phyloP scores from a whole-genome alignment of 1,140 invertebrate genomes.

The Ips typographus region DNA sequence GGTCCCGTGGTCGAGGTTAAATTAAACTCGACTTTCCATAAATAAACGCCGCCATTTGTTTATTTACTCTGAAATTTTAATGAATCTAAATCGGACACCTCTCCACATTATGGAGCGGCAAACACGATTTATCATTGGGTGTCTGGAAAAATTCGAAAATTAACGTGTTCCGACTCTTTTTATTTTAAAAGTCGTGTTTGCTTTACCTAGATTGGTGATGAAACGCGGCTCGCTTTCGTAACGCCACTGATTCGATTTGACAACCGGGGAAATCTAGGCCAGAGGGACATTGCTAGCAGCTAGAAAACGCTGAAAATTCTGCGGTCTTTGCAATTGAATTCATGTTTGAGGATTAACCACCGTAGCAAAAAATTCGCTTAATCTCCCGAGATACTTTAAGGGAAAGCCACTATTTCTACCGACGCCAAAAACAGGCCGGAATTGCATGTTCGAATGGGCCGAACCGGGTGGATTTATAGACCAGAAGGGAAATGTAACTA shows the following conservation, averaged over 20 bases:
- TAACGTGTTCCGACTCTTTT: background rate
- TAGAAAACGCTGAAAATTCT: too few species aligned
- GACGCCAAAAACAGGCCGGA: conserved; percentile 11
- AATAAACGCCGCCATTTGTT: conserved; percentile 15
- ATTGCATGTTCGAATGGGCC: conserved; percentile 6
- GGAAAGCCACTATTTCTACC: background rate
- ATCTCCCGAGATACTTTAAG: background rate
- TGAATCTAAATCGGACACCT: conserved; percentile 24
- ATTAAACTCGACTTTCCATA: conserved; percentile 14
- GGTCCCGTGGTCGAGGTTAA: conserved; percentile 6
- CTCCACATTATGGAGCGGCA: background rate
- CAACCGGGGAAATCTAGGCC: too few species aligned
- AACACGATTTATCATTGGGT: conserved; percentile 16
- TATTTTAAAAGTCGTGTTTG: background rate
- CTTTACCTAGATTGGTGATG: conserved; percentile 5
- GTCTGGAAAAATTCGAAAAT: conserved; percentile 14
- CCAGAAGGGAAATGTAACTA: conserved; percentile 17
- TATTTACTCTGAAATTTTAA: conserved; percentile 15
- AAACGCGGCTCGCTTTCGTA: background rate
- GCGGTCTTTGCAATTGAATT: too few species aligned
- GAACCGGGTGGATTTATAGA: conserved; percentile 14
- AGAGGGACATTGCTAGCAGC: too few species aligned
- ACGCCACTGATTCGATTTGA: background rate
- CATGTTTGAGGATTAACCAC: too few species aligned
- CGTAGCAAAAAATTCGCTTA: too few species aligned